phyloP scores from a whole-genome alignment of 1,140 invertebrate species.

The Notospermus geniculatus region DNA sequence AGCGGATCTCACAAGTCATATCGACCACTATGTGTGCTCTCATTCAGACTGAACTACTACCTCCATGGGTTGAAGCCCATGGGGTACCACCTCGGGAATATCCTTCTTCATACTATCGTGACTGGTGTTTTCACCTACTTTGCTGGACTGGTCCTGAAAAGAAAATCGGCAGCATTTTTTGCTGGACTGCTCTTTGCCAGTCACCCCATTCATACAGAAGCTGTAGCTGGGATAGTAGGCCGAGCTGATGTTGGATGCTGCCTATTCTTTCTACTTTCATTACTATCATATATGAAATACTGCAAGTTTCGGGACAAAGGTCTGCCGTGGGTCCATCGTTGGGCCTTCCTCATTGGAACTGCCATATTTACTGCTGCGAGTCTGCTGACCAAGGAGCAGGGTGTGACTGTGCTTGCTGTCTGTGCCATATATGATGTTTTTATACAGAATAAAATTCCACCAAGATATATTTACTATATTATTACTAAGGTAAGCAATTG shows the following conservation, averaged over 20 bases:
- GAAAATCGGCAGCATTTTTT: slow-evolving; percentile 61
- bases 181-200: slow-evolving; percentile 57
- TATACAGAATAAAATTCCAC: slow-evolving; percentile 51
- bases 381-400: slow-evolving; percentile 69
- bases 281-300: slow-evolving; percentile 65
- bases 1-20: slow-evolving; percentile 90
- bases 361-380: slow-evolving; percentile 38
- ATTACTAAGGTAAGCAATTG: slow-evolving; percentile 40
- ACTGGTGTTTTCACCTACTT: slow-evolving; percentile 50
- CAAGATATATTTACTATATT: slow-evolving; percentile 29
- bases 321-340: slow-evolving; percentile 16
- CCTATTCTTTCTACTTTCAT: slow-evolving; percentile 74
- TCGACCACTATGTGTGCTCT: slow-evolving; percentile 87
- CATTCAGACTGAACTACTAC: slow-evolving; percentile 80
- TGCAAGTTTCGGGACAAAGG: slow-evolving; percentile 30
- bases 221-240: slow-evolving; percentile 69
- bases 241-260: slow-evolving; percentile 80
- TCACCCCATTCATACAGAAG: slow-evolving; percentile 69
- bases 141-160: slow-evolving; percentile 28
- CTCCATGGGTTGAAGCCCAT: slow-evolving; percentile 53
- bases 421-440: slow-evolving; percentile 77
- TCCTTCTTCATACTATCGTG: slow-evolving; percentile 54
- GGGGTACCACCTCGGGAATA: slow-evolving; percentile 59
- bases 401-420: slow-evolving; percentile 83
- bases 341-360: slow-evolving; percentile 26